phyloP scores from a whole-genome alignment of 30 jellyfish, hydroid and myxozoan species.

The Pelagia noctiluca region DNA sequence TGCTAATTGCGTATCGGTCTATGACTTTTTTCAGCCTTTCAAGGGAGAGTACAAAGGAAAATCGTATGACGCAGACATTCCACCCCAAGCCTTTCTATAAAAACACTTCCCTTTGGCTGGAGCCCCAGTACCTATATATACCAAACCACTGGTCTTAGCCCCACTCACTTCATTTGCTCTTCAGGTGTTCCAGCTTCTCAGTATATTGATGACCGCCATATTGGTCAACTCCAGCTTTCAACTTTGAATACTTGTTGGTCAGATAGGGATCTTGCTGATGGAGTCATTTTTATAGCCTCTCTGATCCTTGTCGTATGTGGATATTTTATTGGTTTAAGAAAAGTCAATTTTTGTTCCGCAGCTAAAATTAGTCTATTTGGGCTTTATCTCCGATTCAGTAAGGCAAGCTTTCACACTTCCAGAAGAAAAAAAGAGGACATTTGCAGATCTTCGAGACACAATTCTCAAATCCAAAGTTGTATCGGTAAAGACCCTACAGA shows the following conservation, averaged over 20 bases:
- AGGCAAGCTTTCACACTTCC: neutral
- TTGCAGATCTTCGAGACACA: neutral
- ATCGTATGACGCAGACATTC: neutral
- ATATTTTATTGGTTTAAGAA: too few relatives aligned
- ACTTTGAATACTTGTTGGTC: neutral
- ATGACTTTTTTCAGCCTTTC: neutral
- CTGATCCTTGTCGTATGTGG: too few relatives aligned
- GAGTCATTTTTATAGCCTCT: neutral
- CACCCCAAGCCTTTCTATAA: neutral
- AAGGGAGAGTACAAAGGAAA: constrained; percentile 9
- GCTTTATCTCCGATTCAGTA: neutral
- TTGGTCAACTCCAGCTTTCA: neutral
- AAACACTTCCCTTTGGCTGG: neutral
- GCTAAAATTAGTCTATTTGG: neutral
- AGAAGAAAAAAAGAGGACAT: neutral
- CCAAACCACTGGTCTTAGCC: neutral
- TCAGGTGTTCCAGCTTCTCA: neutral
- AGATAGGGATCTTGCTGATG: neutral
- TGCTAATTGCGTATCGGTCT: constrained; percentile 1
- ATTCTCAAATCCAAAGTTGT: neutral
- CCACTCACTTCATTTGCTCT: constrained; percentile 1
- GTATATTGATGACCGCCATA: constrained; percentile 14
- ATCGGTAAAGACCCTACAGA: too few relatives aligned
- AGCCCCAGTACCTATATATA: neutral
- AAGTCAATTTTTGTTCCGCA: too few relatives aligned